These are phyloP conservation scores for Bettongia penicillata DNA, from an alignment of 2,113 vertebrate species.

Conservation along the genomic window DNA sequence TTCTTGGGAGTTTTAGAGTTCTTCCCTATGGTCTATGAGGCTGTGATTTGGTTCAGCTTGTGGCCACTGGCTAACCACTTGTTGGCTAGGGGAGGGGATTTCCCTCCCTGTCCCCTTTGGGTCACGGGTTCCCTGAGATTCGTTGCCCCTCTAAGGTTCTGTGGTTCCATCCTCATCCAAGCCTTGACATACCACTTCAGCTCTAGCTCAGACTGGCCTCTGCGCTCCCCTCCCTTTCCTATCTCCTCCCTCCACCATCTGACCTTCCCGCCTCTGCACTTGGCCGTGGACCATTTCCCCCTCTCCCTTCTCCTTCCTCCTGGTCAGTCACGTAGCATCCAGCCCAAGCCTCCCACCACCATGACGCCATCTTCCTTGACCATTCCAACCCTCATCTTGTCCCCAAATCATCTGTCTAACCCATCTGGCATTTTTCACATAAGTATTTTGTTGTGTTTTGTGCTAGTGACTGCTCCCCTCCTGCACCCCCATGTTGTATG, in stretches of 20 bases:
- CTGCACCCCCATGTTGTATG: no score
- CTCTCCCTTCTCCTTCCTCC: neutral
- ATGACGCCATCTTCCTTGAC: no score
- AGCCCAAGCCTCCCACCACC: neutral
- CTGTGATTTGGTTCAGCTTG: neutral
- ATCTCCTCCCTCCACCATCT: neutral
- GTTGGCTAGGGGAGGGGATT: no score
- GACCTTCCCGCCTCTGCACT: neutral
- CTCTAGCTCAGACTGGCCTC: no score
- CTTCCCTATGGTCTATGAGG: no score
- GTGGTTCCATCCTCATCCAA: no score
- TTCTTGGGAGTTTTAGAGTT: no score
- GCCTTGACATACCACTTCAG: no score
- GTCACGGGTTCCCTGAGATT: no score
- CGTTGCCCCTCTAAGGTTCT: neutral
- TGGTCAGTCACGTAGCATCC: neutral
- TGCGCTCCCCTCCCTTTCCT: neutral
- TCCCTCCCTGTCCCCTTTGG: neutral
- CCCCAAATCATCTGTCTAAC: neutral
- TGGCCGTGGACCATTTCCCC: no score
- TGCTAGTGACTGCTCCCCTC: neutral
- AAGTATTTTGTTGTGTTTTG: neutral
- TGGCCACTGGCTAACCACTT: no score
- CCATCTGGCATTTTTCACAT: neutral
- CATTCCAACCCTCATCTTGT: neutral